Evolutionary conservation across 2,888 invertebrate genomes (phyloP), one percentile per base, ranked within the genome.

Genomic region (Scaptomyza cyrtandrae): DNA sequence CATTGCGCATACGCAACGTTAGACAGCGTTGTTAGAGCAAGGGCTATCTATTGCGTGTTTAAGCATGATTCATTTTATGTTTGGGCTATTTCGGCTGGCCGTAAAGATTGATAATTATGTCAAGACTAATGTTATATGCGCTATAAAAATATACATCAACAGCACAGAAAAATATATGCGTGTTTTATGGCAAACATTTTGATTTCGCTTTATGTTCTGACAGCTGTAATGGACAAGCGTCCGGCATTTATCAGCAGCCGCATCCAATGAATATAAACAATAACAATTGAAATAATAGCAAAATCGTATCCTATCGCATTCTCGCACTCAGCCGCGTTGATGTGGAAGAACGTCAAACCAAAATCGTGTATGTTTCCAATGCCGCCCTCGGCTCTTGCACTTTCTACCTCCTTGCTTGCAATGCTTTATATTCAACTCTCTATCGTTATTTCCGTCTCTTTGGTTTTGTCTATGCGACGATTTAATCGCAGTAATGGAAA

Each of bases 401-500:
- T 33, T 33, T 33, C 33, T 10, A 0, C n/a, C 1, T n/a, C 10
- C n/a, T 2, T 19, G 10, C 59, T 58, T 45, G 48, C 29, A 52
- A 29, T 61, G 62, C 49, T 14, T 64, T 59, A 53, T 43, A 48
- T 50, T 68, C 48, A 24, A 44, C 52, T 55, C 35, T 33, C 33
- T 50, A 39, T 39, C 31, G 24, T 27, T 14, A 19, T 24, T 6
- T 13, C 9, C 19, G 9, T 39, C 16, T 31, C 6, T 39, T 13
- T 41, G 13, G 24, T 33, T 41, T 50, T 67, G 59, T 78, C 57
- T 62, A 39, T 44, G 56, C 71, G 61, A 74, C 88, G 79, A 89
- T 85, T 88, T 88, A 87, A 87, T 89, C 89, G 89, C 72, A 72
- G 81, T 89, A 87, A 87, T 87, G 86, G 89, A 87, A 87, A 89